Evolutionary conservation across 2,113 vertebrate species (phyloP).

Genomic region (Ammodytes marinus): DNA sequence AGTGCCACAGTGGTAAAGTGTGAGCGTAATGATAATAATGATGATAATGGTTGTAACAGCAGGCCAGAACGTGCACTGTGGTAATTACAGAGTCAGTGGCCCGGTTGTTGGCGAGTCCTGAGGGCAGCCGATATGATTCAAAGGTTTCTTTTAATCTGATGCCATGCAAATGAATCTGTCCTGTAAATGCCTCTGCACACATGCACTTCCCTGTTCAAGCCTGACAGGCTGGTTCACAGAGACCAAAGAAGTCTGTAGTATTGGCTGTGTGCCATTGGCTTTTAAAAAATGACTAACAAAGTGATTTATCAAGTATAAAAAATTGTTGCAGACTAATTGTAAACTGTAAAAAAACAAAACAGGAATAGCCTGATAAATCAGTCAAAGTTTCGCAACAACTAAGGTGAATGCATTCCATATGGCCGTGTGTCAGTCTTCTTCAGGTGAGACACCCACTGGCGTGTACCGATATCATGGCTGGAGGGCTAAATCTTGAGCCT

Average conservation of each 20-base stretch:
- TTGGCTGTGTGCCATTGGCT: constrained; percentile 39
- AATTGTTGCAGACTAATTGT: neutral
- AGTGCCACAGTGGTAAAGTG: constrained; percentile 8
- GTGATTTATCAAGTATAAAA: neutral
- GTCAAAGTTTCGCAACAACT: neutral
- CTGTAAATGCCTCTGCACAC: constrained; percentile 58
- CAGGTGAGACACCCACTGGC: neutral
- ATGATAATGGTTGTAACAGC: neutral
- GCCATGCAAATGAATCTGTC: constrained; percentile 50
- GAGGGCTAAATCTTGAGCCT: constrained; percentile 12
- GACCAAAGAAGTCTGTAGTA: constrained; percentile 36
- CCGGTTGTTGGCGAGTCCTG: constrained; percentile 57
- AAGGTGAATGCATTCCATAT: neutral
- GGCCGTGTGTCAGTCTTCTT: neutral
- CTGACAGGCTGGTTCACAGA: constrained; percentile 32
- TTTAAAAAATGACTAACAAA: neutral
- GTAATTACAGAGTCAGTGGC: constrained; percentile 63
- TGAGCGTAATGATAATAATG: constrained; percentile 3
- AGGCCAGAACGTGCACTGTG: constrained; percentile 28
- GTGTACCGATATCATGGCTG: neutral
- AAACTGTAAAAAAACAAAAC: neutral
- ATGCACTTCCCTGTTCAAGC: constrained; percentile 35
- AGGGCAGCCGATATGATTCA: constrained; percentile 51
- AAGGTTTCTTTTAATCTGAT: constrained; percentile 44
- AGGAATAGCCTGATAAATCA: neutral